These are phyloP conservation scores for Gallinago nigripennis DNA, from an alignment of 2,797 vertebrate genomes.

Conservation along the genomic window DNA sequence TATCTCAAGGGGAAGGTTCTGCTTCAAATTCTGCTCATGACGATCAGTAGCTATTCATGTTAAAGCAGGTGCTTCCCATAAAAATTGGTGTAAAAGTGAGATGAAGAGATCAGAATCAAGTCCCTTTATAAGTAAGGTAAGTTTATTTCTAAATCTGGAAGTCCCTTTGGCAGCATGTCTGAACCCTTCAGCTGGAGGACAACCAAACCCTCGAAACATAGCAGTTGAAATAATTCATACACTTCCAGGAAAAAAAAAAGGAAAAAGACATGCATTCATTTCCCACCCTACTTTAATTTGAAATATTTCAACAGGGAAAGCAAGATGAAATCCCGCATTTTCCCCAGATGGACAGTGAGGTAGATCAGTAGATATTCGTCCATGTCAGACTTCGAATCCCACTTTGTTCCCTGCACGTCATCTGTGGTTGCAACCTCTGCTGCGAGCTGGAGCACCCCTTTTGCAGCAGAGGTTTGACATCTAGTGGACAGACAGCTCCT, in stretches of 20 bases:
- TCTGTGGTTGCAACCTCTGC: not conserved
- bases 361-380: accelerated
- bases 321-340: not conserved
- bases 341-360: not conserved
- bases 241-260: not conserved
- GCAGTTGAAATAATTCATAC: not conserved
- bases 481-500: not conserved
- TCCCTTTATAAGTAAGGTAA: not conserved
- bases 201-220: not conserved
- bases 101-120: not conserved
- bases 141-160: not conserved
- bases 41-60: not conserved
- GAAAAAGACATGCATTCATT: not conserved
- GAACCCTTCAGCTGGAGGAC: not conserved
- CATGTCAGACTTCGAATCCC: not conserved
- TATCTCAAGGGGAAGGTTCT: not conserved
- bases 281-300: not conserved
- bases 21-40: not conserved
- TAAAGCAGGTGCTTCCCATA: not conserved
- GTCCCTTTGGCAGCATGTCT: not conserved
- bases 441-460: not conserved
- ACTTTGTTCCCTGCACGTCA: not conserved
- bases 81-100: not conserved
- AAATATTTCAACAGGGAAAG: not conserved
- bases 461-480: not conserved